A percentile compares a stretch with the other conserved stretches of the same genome.
These are phyloP conservation scores for Tympanoctomys barrerae DNA, from an alignment of 2,797 vertebrate species.

Conservation along the genomic window DNA sequence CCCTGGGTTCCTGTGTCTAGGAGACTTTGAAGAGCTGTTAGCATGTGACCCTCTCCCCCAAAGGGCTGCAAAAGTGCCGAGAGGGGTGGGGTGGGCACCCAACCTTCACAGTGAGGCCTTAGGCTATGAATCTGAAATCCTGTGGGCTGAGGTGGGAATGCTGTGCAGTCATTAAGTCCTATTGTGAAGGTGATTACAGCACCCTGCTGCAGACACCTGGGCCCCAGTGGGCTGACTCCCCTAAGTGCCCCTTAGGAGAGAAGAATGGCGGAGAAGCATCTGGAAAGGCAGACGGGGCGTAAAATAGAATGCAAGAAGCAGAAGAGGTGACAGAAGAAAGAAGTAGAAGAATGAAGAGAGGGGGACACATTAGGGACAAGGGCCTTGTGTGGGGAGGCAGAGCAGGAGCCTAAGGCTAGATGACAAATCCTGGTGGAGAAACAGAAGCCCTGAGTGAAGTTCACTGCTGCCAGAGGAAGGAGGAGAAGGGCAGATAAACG, in stretches of 20 bases:
- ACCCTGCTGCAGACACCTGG: slow-evolving; percentile 53
- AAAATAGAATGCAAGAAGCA: slow-evolving; percentile 50
- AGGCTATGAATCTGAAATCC: background rate
- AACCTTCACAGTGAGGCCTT: background rate
- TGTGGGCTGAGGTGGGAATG: slow-evolving; percentile 16
- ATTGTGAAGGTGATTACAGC: slow-evolving; percentile 64
- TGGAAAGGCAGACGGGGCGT: slow-evolving; percentile 22
- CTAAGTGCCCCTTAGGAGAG: background rate
- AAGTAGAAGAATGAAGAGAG: background rate
- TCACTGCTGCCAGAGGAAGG: background rate
- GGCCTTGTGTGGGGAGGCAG: background rate
- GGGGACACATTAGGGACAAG: background rate
- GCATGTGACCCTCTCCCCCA: background rate
- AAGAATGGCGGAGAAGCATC: slow-evolving; percentile 31
- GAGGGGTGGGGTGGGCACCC: background rate
- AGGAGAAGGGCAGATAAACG: background rate
- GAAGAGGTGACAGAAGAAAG: background rate
- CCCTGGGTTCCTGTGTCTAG: background rate
- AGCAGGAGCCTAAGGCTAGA: background rate
- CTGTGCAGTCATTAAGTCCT: slow-evolving; percentile 49
- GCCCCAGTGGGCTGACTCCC: slow-evolving; percentile 62
- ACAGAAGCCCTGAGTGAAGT: background rate
- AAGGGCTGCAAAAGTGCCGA: background rate
- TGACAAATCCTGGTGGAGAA: background rate
- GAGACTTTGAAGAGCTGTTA: background rate